These are phyloP conservation scores for Theonella swinhoei DNA, from an alignment of 37 sponge, comb jelly and placozoan species.

Conservation along the genomic window DNA sequence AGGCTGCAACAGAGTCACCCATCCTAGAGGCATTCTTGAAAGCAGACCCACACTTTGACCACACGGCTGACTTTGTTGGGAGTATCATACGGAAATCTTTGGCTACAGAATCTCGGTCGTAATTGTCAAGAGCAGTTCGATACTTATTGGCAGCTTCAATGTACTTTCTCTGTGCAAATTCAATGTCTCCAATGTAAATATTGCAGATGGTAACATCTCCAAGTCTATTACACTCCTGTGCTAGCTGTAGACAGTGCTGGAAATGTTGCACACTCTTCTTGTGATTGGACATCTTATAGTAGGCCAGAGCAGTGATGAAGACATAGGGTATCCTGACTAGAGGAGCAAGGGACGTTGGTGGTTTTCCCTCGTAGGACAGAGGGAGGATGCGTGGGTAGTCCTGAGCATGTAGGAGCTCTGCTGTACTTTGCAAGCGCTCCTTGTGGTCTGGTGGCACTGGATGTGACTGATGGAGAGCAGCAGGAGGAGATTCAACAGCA, in stretches of 20 bases:
- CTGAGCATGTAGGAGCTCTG: neutral
- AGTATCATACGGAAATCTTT: neutral
- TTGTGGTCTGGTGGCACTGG: neutral
- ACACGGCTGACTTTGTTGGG: constrained; percentile 27
- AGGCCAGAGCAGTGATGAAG: neutral
- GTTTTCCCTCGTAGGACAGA: neutral
- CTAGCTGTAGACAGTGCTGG: neutral
- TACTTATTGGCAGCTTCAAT: neutral
- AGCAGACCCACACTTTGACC: constrained; percentile 15
- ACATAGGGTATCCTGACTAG: neutral
- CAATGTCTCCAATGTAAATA: constrained; percentile 8
- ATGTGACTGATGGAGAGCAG: neutral
- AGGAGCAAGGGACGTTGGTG: neutral
- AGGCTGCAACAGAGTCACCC: constrained; percentile 30
- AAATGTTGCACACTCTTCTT: neutral
- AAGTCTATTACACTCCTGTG: neutral
- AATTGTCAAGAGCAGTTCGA: neutral
- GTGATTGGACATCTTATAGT: neutral
- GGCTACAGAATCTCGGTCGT: neutral
- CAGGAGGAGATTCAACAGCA: neutral
- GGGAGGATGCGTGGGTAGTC: neutral
- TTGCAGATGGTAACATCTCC: neutral
- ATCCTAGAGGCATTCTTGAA: constrained; percentile 32
- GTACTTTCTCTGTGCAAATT: constrained; percentile 1
- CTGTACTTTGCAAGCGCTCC: neutral